Evolutionary conservation across 2,113 vertebrate genomes (phyloP).

Genomic region (Dolichallabes microphthalmus): DNA sequence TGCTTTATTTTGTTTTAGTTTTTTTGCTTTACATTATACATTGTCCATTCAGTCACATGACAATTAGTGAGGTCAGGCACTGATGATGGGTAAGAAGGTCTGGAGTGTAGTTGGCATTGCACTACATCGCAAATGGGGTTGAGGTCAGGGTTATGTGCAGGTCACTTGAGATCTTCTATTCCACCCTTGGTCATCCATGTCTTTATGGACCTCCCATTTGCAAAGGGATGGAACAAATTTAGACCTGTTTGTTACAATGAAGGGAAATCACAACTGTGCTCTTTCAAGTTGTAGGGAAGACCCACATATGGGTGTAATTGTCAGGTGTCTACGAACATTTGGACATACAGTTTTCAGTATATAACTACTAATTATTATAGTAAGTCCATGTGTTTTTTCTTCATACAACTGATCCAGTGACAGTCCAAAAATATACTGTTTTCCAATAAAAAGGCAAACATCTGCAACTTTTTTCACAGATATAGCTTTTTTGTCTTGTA

Average conservation of each 20-base stretch:
- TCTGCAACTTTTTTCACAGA: neutral
- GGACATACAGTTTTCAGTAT: neutral
- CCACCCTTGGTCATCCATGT: neutral
- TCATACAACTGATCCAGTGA: neutral
- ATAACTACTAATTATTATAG: neutral
- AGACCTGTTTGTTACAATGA: neutral
- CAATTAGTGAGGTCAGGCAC: neutral
- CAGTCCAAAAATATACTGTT: neutral
- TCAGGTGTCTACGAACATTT: neutral
- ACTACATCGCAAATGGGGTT: neutral
- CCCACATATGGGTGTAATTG: neutral
- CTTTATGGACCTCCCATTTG: neutral
- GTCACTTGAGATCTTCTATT: neutral
- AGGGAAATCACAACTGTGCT: neutral
- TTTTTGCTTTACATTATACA: too few relatives aligned
- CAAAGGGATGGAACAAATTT: neutral
- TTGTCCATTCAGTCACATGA: neutral
- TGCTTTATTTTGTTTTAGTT: too few relatives aligned
- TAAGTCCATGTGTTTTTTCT: neutral
- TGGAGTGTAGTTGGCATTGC: neutral
- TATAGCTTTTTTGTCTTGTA: neutral
- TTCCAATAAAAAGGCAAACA: neutral
- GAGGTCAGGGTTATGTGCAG: neutral
- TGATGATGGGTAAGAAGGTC: neutral
- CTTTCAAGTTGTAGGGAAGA: neutral